Conservation (phyloP, 23 tunicate genomes). For the Ascidia mentula region DNA sequence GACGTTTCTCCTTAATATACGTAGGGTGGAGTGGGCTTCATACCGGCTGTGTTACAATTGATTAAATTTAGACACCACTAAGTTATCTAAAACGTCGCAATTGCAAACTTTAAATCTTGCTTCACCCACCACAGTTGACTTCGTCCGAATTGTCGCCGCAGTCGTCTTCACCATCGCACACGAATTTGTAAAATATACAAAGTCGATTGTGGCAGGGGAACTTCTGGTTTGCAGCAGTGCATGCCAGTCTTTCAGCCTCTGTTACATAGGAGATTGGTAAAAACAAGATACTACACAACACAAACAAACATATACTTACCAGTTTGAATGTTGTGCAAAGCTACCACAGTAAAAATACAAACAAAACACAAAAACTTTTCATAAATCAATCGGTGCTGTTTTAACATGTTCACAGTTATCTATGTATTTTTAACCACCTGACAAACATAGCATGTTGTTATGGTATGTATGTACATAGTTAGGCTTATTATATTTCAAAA, state of each 20-base stretch:
- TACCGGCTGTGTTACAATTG: too few species aligned
- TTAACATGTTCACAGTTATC: background rate
- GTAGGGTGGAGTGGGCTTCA: background rate
- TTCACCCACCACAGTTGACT: conserved; percentile 25
- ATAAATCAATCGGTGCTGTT: background rate
- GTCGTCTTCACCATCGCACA: conserved; percentile 63
- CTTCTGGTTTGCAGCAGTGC: conserved; percentile 27
- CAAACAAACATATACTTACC: background rate
- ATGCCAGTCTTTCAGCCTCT: conserved; percentile 21
- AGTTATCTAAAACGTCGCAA: too few species aligned
- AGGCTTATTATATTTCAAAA: too few species aligned
- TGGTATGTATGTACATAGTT: too few species aligned
- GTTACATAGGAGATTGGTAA: background rate
- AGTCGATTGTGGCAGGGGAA: conserved; percentile 31
- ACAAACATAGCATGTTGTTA: too few species aligned
- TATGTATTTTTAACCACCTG: background rate
- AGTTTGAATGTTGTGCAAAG: background rate
- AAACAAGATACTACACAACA: background rate
- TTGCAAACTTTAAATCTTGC: too few species aligned
- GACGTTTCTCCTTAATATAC: background rate
- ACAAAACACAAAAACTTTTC: conserved; percentile 8
- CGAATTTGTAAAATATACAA: conserved; percentile 17
- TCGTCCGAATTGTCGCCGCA: conserved; percentile 64
- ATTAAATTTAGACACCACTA: too few species aligned
- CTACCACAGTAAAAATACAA: background rate